These are phyloP conservation scores for Loriculus beryllinus DNA, from an alignment of 2,797 vertebrate genomes.

Conservation along the genomic window DNA sequence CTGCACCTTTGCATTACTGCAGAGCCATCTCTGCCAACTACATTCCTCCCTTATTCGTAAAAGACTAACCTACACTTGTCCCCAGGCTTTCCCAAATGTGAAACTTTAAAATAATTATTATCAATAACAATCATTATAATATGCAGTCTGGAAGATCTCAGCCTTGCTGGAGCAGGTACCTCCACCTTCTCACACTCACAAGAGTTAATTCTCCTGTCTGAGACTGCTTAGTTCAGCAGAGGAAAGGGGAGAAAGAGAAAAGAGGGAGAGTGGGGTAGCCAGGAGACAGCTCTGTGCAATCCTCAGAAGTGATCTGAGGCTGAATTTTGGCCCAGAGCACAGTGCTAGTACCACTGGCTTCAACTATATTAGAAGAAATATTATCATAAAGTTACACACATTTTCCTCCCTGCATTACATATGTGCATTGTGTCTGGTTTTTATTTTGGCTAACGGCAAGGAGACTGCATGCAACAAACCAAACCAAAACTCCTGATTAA, in stretches of 20 bases:
- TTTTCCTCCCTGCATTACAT: neutral
- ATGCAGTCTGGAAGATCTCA: neutral
- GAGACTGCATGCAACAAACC: slow-evolving; percentile 38
- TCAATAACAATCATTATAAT: neutral
- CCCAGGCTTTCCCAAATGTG: neutral
- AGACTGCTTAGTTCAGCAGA: neutral
- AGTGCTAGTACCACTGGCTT: neutral
- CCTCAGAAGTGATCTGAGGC: neutral
- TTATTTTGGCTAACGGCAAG: slow-evolving; percentile 64
- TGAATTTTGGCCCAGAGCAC: neutral
- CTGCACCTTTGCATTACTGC: neutral
- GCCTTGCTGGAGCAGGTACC: neutral
- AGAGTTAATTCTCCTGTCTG: neutral
- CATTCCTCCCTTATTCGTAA: neutral
- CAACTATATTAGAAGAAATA: neutral
- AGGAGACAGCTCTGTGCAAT: neutral
- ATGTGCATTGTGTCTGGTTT: slow-evolving; percentile 25
- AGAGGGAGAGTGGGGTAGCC: neutral
- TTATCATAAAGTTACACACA: neutral
- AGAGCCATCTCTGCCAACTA: neutral
- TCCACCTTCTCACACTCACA: neutral
- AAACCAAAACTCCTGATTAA: slow-evolving; percentile 53
- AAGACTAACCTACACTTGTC: neutral
- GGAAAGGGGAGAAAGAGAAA: neutral
- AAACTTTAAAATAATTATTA: neutral